These are phyloP conservation scores for Boloria euphrosyne DNA, from an alignment of 2,888 invertebrate genomes.

Conservation along the genomic window DNA sequence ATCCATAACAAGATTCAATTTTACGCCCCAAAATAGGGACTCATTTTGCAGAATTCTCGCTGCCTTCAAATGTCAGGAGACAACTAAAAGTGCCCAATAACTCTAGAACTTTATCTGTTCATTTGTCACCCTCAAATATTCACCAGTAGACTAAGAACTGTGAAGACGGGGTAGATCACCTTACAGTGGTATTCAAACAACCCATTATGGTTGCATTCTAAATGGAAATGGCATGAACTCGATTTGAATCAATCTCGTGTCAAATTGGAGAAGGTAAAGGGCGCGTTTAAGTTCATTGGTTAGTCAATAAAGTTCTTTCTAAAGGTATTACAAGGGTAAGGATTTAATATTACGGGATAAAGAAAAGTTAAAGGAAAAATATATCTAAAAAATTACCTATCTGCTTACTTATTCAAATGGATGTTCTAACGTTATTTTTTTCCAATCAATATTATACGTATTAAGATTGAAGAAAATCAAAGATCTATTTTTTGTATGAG, in stretches of 20 bases:
- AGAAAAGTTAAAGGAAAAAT: neutral
- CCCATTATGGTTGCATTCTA: constrained; percentile 73
- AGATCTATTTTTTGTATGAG: too few species aligned
- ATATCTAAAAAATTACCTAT: neutral
- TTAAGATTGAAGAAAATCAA: too few species aligned
- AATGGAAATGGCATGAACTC: constrained; percentile 67
- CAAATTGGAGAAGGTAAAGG: constrained; percentile 63
- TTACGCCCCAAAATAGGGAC: constrained; percentile 79
- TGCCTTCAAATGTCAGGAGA: constrained; percentile 75
- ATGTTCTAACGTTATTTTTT: too few species aligned
- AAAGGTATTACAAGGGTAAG: constrained; percentile 19
- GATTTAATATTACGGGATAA: neutral
- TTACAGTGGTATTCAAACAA: constrained; percentile 58
- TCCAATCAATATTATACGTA: too few species aligned
- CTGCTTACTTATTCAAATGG: neutral
- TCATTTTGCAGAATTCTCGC: constrained; percentile 67
- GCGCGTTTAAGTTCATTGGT: constrained; percentile 34
- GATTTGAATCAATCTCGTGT: constrained; percentile 77
- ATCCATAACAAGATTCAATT: constrained; percentile 81
- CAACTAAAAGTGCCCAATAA: constrained; percentile 62
- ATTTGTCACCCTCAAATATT: constrained; percentile 45
- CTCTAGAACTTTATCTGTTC: constrained; percentile 57
- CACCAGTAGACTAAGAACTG: constrained; percentile 13
- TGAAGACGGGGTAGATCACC: constrained; percentile 52
- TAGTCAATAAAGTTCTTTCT: constrained; percentile 38